Conservation (phyloP, 2,113 vertebrate genomes). For the Morone saxatilis region DNA sequence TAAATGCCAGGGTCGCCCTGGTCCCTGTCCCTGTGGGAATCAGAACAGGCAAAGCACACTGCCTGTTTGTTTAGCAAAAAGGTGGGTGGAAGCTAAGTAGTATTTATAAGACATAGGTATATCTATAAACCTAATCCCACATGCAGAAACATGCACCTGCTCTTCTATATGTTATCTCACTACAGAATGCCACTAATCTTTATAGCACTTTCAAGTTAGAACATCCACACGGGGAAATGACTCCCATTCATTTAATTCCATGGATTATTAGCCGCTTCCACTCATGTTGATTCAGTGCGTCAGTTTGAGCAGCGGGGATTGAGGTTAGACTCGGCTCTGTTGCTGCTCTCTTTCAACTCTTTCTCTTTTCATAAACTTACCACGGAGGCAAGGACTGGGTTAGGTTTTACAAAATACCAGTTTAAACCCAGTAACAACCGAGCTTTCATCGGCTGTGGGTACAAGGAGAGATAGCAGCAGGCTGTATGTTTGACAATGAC, state of each 20-base stretch:
- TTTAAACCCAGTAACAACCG: conserved; percentile 20
- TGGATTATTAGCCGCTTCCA: conserved; percentile 56
- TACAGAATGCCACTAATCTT: conserved; percentile 37
- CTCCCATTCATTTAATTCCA: conserved; percentile 57
- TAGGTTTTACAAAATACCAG: conserved; percentile 5
- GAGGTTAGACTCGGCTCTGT: conserved; percentile 26
- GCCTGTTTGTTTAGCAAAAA: conserved; percentile 7
- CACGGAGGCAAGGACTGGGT: background rate
- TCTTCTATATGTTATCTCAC: conserved; percentile 11
- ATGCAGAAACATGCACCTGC: conserved; percentile 25
- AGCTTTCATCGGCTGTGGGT: background rate
- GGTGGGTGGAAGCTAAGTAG: background rate
- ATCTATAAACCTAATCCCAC: conserved; percentile 38
- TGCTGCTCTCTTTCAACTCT: conserved; percentile 30
- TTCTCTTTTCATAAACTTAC: conserved; percentile 30
- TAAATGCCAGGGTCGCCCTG: conserved; percentile 76
- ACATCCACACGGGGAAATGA: conserved; percentile 43
- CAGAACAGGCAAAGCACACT: conserved; percentile 23
- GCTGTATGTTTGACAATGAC: conserved; percentile 40
- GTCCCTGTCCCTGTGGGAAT: conserved; percentile 60
- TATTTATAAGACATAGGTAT: conserved; percentile 37
- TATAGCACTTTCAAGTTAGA: conserved; percentile 39
- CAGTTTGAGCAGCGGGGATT: conserved; percentile 34
- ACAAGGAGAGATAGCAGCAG: background rate
- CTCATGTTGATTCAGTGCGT: conserved; percentile 42